Conservation (phyloP, 2,113 vertebrate genomes). For the Capricornis sumatraensis region DNA sequence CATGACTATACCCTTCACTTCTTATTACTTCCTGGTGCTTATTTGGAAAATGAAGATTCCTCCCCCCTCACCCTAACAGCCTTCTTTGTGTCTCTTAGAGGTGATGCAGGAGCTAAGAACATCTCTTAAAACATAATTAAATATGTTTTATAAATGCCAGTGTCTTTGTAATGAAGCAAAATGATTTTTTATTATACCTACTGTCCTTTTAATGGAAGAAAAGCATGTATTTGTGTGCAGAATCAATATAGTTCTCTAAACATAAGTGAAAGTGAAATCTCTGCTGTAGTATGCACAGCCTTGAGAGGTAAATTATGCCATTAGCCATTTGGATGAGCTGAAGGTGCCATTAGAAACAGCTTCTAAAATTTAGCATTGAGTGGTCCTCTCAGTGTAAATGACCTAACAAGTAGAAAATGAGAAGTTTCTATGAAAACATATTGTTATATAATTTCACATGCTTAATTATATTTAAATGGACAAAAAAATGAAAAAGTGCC, state of each 20-base stretch:
- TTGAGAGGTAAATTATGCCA: background rate
- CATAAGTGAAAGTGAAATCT: conserved; percentile 28
- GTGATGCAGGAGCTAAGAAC: background rate
- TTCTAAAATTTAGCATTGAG: background rate
- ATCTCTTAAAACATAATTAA: conserved; percentile 41
- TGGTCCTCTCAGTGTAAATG: background rate
- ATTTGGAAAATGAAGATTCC: conserved; percentile 15
- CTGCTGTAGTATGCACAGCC: background rate
- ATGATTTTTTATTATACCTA: conserved; percentile 7
- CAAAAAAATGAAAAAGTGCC: background rate
- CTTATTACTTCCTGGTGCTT: conserved; percentile 6
- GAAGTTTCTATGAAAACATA: background rate
- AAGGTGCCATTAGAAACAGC: background rate
- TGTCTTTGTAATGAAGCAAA: conserved; percentile 40
- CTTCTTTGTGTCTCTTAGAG: background rate
- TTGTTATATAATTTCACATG: background rate
- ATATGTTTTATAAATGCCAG: conserved; percentile 1
- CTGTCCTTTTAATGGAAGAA: conserved; percentile 38
- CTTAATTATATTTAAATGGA: conserved; percentile 36
- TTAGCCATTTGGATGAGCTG: background rate
- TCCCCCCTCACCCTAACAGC: background rate
- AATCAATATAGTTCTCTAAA: background rate
- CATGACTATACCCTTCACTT: background rate
- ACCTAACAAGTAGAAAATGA: conserved; percentile 12
- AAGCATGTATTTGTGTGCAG: conserved; percentile 20